Evolutionary conservation across 2,797 vertebrate species (phyloP), one percentile per base, ranked within the genome.

Genomic region (Buceros bicornis): DNA sequence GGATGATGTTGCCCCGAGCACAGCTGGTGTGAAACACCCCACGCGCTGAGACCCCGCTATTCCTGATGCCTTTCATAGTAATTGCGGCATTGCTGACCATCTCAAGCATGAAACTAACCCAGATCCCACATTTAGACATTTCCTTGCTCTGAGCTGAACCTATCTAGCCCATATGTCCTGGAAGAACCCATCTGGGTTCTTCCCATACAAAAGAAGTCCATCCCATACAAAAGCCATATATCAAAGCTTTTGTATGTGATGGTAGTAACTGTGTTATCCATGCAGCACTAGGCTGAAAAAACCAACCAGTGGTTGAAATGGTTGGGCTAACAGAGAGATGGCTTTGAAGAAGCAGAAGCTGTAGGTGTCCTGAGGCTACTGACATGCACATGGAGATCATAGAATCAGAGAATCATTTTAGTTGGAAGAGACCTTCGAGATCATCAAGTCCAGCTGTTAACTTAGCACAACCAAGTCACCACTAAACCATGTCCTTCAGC

Each of bases 21-120:
- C 56, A 31, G 26, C 45, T 2, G 0, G 2, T 62, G 28, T 60
- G 45, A 31, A 82, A 37, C 60, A 37, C 19, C 22, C 24, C 8
- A 12, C 6, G 2, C 1, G 0, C 4, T 31, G 56, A 58, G 22
- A 61, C 25, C 48, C 51, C 2, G 0, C 26, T 51, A 1, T 20
- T 88, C 51, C 48, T 54, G 17, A 0, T 16, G 31, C 48, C 40
- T 77, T 77, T 66, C 4, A 2, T 16, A 31, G 62, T 20, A 50
- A 18, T 26, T 26, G 28, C 21, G 35, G 3, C 14, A 4, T 4
- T n/a, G n/a, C 28, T 61, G 43, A 64, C 54, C 13, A 6, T 50
- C 62, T 65, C 8, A 50, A 43, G 50, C 43, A 29, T 42, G 64
- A 67, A 71, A 24, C 33, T 58, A 89, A 67, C 21, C 43, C 19